A percentile compares a stretch with the other conserved stretches of the same genome.
These are phyloP conservation scores for Centrocercus urophasianus DNA, from an alignment of 2,113 vertebrate species.

Conservation along the genomic window DNA sequence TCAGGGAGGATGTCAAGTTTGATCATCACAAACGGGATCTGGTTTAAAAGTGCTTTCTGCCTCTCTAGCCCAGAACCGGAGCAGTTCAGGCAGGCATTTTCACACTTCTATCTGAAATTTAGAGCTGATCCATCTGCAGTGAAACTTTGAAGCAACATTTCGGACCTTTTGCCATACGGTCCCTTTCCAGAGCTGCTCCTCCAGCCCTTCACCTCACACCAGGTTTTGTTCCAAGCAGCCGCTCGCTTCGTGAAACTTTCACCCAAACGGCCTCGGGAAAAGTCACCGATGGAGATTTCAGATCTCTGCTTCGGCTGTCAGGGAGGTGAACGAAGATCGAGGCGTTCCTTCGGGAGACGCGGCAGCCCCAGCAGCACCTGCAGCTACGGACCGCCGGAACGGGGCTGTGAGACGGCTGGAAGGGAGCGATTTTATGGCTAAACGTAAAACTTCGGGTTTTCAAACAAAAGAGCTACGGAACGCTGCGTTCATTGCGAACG, in stretches of 20 bases:
- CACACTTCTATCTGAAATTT: not conserved
- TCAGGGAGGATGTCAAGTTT: accelerated
- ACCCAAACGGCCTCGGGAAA: not conserved
- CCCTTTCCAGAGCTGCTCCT: not conserved
- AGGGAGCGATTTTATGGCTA: too few species aligned
- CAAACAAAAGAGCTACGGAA: too few species aligned
- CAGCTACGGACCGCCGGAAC: too few species aligned
- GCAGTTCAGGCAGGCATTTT: not conserved
- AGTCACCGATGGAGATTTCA: not conserved
- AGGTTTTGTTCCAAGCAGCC: not conserved
- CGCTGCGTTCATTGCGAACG: too few species aligned
- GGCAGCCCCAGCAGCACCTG: too few species aligned
- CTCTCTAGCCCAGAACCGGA: not conserved
- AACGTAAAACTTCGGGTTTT: too few species aligned
- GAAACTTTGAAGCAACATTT: not conserved
- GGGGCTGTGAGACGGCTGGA: too few species aligned
- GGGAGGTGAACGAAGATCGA: too few species aligned
- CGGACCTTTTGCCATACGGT: accelerated
- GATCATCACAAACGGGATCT: not conserved
- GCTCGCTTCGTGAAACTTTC: not conserved
- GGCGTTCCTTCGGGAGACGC: too few species aligned
- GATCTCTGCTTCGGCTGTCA: too few species aligned
- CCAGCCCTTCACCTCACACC: too few species aligned
- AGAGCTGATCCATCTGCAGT: not conserved
- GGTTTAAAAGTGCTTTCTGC: not conserved